Evolutionary conservation across 2,113 vertebrate genomes (phyloP).

Genomic region (Hippotragus niger): DNA sequence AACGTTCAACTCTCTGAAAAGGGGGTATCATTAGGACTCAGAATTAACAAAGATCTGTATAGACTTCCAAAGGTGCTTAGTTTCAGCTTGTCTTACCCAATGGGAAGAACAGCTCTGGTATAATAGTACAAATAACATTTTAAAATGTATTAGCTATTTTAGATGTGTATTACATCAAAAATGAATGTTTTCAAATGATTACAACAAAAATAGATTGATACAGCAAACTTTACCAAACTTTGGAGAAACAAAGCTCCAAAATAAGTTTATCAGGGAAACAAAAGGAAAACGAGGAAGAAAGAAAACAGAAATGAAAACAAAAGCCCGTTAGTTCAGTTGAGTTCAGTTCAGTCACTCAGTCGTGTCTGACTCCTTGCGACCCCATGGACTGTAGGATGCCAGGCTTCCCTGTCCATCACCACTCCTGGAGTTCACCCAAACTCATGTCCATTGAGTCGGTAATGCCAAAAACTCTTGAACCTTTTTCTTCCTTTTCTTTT

Average conservation of each 20-base stretch:
- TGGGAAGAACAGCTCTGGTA: neutral
- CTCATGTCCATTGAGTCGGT: neutral
- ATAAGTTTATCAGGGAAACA: neutral
- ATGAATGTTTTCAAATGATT: neutral
- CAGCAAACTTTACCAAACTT: neutral
- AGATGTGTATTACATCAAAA: neutral
- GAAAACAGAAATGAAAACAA: neutral
- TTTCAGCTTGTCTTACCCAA: neutral
- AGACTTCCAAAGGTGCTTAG: neutral
- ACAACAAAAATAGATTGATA: neutral
- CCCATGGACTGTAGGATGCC: neutral
- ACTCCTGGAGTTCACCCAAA: neutral
- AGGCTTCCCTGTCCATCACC: neutral
- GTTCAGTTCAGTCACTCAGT: neutral
- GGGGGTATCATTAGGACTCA: neutral
- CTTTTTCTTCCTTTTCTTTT: neutral
- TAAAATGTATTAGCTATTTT: neutral
- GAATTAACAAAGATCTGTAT: neutral
- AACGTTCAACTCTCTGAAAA: neutral
- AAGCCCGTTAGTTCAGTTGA: neutral
- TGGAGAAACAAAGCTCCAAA: neutral
- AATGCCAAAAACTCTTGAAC: neutral
- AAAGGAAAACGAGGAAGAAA: neutral
- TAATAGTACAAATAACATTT: neutral
- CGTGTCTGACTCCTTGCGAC: rapidly evolving